Base-by-base conservation (phyloP, 2,113 vertebrate genomes). In the Reinhardtius hippoglossoides region DNA sequence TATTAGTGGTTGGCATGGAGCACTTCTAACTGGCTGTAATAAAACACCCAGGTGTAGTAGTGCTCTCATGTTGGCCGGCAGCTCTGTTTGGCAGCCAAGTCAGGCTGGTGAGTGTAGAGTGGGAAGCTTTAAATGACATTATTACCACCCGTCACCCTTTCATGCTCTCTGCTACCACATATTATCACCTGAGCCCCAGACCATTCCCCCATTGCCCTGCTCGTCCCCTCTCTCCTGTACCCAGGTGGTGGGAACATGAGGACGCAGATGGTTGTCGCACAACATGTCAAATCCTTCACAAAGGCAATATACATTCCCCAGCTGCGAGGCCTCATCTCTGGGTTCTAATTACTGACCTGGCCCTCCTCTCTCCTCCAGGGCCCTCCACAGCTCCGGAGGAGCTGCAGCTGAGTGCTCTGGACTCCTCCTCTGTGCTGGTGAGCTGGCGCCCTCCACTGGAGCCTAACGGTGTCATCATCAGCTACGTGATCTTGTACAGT, bases 401-500 rank as follows among this genome's bases (percentile, higher is more conserved):
- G 83, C 91, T 99, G 81, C 94, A 96, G 81, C 92, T 99, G 89
- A 97, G 94, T 31, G 94, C 95, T 0, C 88, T 97, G 84, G 96
- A 97, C 52, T 95, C 96, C 0, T 96, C 95, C 0, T 95, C 96
- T 0, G 97, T 99, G 10, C 94, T 96, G 91, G 95, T 97, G 86
- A 97, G 95, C 91, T 99, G 98, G 98, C 97, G 95, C 71, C 97
- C 97, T 31, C 98, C 97, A 0, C 87, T 94, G 1, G 97, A 99
- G 86, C 95, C 98, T 26, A 99, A 99, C 0, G 98, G 97, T 9
- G 95, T 98, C 85, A 97, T 99, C 1, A 88, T 95, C 87, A 94
- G 95, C 86, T 99, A 99, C 81, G 91, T 94, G 73, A 96, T 99
- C 80, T 90, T 99, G 3, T 99, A 97, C 83, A 97, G 95, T 0